Conservation (phyloP, 2,113 vertebrate species). For the Piliocolobus tephrosceles region DNA sequence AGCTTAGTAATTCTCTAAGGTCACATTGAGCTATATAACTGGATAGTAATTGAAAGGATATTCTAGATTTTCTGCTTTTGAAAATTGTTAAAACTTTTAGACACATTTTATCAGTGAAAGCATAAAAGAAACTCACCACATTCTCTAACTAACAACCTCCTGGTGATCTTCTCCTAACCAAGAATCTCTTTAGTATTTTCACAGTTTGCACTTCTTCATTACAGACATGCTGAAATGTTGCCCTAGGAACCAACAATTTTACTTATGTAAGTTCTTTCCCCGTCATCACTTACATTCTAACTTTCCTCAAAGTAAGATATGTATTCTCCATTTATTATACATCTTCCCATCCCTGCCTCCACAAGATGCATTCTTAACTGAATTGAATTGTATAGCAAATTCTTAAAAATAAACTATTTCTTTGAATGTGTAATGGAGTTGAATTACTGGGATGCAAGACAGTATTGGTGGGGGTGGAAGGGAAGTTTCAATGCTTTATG, state of each 20-base stretch:
- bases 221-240: background rate
- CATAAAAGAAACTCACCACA: background rate
- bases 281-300: background rate
- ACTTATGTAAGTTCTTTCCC: background rate
- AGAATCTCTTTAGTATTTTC: background rate
- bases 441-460: constrained; percentile 29
- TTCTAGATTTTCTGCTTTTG: background rate
- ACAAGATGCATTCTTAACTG: background rate
- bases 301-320: background rate
- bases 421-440: background rate
- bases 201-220: rapidly evolving
- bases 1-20: constrained; percentile 15
- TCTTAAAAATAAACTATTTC: background rate
- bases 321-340: background rate
- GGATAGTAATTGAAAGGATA: background rate
- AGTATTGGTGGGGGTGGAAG: background rate
- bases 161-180: background rate
- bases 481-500: background rate
- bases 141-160: background rate
- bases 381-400: background rate
- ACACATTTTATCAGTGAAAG: background rate
- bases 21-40: background rate
- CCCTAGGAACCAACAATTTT: background rate
- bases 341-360: background rate
- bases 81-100: background rate